These are phyloP conservation scores for Tenebrosternarchus preto DNA, from an alignment of 2,113 vertebrate species.

Conservation along the genomic window DNA sequence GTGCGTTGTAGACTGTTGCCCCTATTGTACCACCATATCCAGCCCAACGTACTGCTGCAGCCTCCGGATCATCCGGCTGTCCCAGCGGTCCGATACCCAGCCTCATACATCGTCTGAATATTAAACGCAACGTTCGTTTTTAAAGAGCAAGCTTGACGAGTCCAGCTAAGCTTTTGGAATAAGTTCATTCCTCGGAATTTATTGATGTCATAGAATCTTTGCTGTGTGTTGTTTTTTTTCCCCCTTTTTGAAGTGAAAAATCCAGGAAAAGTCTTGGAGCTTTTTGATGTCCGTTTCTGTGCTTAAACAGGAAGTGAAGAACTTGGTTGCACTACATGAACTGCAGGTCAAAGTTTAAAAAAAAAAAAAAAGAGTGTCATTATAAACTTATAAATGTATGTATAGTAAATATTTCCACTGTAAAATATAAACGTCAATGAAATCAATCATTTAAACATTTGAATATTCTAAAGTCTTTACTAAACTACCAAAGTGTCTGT, in stretches of 20 bases:
- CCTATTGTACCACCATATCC: neutral
- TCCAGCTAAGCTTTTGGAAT: neutral
- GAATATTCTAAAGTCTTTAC: slow-evolving; percentile 46
- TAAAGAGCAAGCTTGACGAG: neutral
- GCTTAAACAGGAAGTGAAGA: slow-evolving; percentile 47
- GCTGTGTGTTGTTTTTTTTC: neutral
- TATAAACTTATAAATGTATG: slow-evolving; percentile 53
- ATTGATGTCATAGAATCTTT: slow-evolving; percentile 73
- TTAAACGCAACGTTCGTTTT: neutral
- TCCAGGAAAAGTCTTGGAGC: slow-evolving; percentile 15
- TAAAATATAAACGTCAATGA: slow-evolving; percentile 55
- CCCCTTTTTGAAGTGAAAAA: slow-evolving; percentile 38
- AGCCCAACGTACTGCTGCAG: neutral
- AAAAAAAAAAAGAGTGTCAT: slow-evolving; percentile 8
- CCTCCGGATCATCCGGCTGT: too few species aligned
- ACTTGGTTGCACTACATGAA: slow-evolving; percentile 62
- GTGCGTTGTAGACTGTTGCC: slow-evolving; percentile 5
- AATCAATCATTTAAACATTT: slow-evolving; percentile 55
- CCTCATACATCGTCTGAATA: neutral
- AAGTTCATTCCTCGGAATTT: slow-evolving; percentile 54
- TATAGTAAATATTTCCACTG: slow-evolving; percentile 59
- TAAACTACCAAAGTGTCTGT: slow-evolving; percentile 32
- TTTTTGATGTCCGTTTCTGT: slow-evolving; percentile 11
- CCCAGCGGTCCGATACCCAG: too few species aligned
- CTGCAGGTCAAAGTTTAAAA: slow-evolving; percentile 47